Evolutionary conservation across 2,797 vertebrate genomes (phyloP).

Genomic region (Artibeus lituratus): DNA sequence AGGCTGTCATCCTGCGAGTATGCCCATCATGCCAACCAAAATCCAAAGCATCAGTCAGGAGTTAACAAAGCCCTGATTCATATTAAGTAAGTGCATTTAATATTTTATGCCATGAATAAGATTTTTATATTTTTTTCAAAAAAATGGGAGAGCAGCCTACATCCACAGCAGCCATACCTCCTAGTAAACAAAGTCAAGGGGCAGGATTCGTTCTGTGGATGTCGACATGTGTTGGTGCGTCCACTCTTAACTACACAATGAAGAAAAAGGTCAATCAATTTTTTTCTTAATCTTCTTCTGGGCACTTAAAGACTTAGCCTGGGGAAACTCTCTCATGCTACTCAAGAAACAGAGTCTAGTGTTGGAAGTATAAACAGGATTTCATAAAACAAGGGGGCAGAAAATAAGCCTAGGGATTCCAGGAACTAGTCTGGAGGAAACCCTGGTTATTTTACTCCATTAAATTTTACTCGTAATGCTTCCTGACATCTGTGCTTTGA

Average conservation of each 20-base stretch:
- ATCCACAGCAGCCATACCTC: not conserved
- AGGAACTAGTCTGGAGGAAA: not conserved
- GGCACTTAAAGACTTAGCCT: not conserved
- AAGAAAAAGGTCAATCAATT: not conserved
- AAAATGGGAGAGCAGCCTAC: not conserved
- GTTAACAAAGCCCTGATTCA: not conserved
- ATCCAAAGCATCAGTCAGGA: not conserved
- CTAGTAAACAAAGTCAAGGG: not conserved
- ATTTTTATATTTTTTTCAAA: not conserved
- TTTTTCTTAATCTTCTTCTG: not conserved
- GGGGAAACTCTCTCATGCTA: not conserved
- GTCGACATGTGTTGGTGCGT: not conserved
- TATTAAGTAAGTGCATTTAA: not conserved
- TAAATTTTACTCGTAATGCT: not conserved
- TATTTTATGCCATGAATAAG: not conserved
- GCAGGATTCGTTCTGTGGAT: not conserved
- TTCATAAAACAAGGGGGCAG: slow-evolving; percentile 1
- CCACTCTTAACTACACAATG: not conserved
- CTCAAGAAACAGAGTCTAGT: not conserved
- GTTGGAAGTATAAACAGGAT: not conserved
- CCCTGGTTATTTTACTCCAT: not conserved
- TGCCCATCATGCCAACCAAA: not conserved
- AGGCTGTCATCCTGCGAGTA: not conserved
- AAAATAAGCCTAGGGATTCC: not conserved
- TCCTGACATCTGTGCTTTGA: not conserved